Base-by-base conservation (phyloP, 2,113 vertebrate genomes). In the Thryonomys swinderianus region DNA sequence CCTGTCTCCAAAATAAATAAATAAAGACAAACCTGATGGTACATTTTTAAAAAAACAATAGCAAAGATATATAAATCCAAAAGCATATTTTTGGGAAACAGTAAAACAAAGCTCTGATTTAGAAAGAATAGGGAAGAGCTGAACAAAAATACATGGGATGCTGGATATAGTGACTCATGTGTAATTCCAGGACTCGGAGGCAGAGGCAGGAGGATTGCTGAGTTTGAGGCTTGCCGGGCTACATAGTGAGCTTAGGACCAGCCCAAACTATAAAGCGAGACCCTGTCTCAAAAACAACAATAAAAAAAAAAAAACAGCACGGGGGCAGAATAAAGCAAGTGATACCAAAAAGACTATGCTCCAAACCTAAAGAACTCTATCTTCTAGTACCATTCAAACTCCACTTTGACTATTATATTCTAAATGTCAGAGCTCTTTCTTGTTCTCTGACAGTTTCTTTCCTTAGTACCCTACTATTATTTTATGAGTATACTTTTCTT, bases 331-430 rank as follows among this genome's bases (percentile, higher is more conserved):
- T 48, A 94, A 94, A 42, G 73, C 88, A 82, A 21, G 42, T 71
- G 62, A 89, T 37, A 37, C 32, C 25, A 90, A 90, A 71, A 62
- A 86, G 53, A 48, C 61, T 87, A 78, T 64, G 64, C 7, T 40
- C 40, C 61, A 80, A 80, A 91, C n/a, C 34, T 42, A 80, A 45
- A 87, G 32, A 92, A 82, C 12, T 79, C 64, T 84, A 57, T 73
- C 40, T 84, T 96, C 62, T 79, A 83, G 27, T 27, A 62, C 40
- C 74, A 64, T 90, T 93, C 53, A 79, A 93, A 78, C 78, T 95
- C 17, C 21, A 78, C 42, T 62, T 76, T 83, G 27, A 32, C 34
- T 62, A 21, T 34, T n/a, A 27, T 16, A 90, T 67, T 62, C 40
- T 87, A 64, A 86, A 62, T 82, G 61, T 89, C 32, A 59, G 18